Percentiles rank a stretch among this genome's conserved stretches.
phyloP scores from a whole-genome alignment of 2,888 invertebrate genomes.

The Koerneria pararmatus region DNA sequence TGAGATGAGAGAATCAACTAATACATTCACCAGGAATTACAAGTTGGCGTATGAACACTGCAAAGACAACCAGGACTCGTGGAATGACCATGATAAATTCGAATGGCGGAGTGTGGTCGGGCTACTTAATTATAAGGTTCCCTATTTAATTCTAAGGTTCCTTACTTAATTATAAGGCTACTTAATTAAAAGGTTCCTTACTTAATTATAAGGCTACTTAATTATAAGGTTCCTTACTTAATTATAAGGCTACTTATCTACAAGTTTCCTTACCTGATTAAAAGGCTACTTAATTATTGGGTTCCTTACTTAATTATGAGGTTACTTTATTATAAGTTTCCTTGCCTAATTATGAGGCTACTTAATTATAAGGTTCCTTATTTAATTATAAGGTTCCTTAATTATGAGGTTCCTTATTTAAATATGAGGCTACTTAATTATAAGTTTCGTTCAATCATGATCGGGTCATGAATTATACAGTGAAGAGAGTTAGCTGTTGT shows the following conservation, averaged over 20 bases:
- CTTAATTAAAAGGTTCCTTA: background rate
- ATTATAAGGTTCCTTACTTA: background rate
- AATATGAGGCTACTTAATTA: too few species aligned
- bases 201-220: background rate
- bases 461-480: too few species aligned
- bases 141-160: background rate
- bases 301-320: too few species aligned
- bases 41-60: constrained; percentile 83
- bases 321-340: too few species aligned
- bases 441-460: too few species aligned
- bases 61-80: constrained; percentile 66
- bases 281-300: too few species aligned
- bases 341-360: too few species aligned
- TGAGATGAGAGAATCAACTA: too few species aligned
- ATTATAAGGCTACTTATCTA: background rate
- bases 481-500: too few species aligned
- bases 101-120: constrained; percentile 93
- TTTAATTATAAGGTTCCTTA: too few species aligned
- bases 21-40: constrained; percentile 67
- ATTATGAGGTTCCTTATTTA: too few species aligned
- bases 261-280: background rate
- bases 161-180: background rate
- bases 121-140: constrained; percentile 83
- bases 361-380: too few species aligned
- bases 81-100: constrained; percentile 78